A percentile compares a stretch with the other conserved stretches of the same genome.
Conservation (phyloP, 2,797 vertebrate genomes). For the Tadarida brasiliensis region DNA sequence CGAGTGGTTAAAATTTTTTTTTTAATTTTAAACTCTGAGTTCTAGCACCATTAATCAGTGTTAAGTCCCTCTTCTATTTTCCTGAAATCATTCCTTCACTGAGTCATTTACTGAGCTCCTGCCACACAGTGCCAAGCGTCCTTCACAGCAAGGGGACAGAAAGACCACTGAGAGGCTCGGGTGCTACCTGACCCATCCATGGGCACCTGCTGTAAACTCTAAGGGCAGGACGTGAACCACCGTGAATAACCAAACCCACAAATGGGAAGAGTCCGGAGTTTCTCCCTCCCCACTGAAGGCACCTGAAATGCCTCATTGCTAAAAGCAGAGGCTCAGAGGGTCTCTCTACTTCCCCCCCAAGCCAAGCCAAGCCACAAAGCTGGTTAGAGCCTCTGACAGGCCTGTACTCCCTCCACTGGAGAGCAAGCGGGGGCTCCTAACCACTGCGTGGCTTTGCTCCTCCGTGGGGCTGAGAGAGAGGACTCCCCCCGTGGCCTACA, state of each 20-base stretch:
- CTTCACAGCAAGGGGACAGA: background rate
- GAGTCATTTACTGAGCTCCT: background rate
- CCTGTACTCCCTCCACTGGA: fast-evolving
- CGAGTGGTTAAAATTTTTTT: background rate
- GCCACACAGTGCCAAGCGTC: background rate
- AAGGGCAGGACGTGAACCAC: background rate
- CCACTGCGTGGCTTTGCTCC: background rate
- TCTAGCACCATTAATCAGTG: background rate
- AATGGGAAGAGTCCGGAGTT: background rate
- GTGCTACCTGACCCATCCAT: background rate
- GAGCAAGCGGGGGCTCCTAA: background rate
- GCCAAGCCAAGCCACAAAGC: background rate
- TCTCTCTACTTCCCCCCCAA: background rate
- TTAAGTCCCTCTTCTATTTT: fast-evolving
- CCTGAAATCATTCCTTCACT: background rate
- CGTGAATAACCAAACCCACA: background rate
- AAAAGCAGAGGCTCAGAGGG: background rate
- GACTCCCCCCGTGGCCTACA: background rate
- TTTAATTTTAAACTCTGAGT: background rate
- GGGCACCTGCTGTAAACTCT: background rate
- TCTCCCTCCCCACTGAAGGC: background rate
- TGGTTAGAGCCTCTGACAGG: fast-evolving
- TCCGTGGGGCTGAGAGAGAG: background rate
- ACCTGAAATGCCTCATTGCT: background rate
- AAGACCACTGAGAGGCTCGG: background rate